phyloP scores from a whole-genome alignment of 2,113 vertebrate genomes.

The Heterocephalus glaber region DNA sequence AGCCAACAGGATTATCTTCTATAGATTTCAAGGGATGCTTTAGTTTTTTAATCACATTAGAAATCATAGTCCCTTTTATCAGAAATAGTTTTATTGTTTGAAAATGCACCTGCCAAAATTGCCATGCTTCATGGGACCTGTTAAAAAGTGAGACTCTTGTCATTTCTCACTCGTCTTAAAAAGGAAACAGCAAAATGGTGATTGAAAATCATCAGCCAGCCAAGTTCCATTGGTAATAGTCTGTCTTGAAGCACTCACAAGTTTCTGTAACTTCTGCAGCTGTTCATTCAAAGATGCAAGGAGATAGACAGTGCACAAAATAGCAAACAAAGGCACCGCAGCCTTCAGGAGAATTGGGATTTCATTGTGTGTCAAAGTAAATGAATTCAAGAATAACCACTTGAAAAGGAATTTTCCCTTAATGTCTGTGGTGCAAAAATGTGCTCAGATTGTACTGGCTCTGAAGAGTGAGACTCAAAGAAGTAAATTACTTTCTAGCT shows the following conservation, averaged over 20 bases:
- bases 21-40: slow-evolving; percentile 58
- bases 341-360: slow-evolving; percentile 74
- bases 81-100: slow-evolving; percentile 30
- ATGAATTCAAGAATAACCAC: slow-evolving; percentile 84
- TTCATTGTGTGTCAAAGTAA: slow-evolving; percentile 82
- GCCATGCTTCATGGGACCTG: slow-evolving; percentile 14
- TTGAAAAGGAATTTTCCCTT: slow-evolving; percentile 78
- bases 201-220: slow-evolving; percentile 79
- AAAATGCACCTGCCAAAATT: slow-evolving; percentile 52
- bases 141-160: slow-evolving; percentile 63
- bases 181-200: slow-evolving; percentile 70
- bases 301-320: slow-evolving; percentile 68
- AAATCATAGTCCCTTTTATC: slow-evolving; percentile 35
- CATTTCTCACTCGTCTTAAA: slow-evolving; percentile 63
- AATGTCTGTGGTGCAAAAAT: slow-evolving; percentile 80
- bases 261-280: slow-evolving; percentile 76
- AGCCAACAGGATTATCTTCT: slow-evolving; percentile 13
- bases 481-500: slow-evolving; percentile 76
- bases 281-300: slow-evolving; percentile 60
- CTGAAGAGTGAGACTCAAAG: slow-evolving; percentile 60
- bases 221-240: slow-evolving; percentile 80
- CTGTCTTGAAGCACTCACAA: slow-evolving; percentile 73
- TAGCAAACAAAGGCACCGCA: slow-evolving; percentile 78
- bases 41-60: slow-evolving; percentile 57
- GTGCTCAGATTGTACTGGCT: slow-evolving; percentile 75